Evolutionary conservation across 2,888 invertebrate species (phyloP).

Genomic region (Ischnus inquisitorius): DNA sequence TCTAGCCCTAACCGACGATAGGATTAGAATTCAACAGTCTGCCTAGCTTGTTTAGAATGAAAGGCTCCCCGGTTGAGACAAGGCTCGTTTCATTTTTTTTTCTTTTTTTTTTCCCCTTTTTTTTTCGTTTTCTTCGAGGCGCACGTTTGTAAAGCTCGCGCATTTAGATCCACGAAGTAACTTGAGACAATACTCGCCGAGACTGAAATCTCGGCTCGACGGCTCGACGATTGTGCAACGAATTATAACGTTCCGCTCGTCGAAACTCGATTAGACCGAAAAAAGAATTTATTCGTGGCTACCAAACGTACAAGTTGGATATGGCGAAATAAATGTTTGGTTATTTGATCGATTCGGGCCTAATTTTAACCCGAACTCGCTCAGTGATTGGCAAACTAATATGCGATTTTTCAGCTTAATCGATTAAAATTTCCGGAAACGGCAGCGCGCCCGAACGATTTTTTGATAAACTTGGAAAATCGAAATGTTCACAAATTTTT

Average conservation of each 20-base stretch:
- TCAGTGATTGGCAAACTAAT: no score
- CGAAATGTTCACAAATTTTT: no score
- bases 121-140: conserved; percentile 43
- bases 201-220: conserved; percentile 35
- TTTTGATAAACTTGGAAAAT: no score
- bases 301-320: no score
- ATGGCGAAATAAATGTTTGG: no score
- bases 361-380: no score
- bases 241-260: background rate
- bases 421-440: no score
- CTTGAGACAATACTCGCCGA: conserved; percentile 55
- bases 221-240: background rate
- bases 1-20: conserved; percentile 50
- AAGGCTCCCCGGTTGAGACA: conserved; percentile 58
- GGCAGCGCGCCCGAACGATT: no score
- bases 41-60: conserved; percentile 61
- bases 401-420: no score
- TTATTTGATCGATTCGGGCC: no score
- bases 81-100: conserved; percentile 42
- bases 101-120: conserved; percentile 20
- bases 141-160: conserved; percentile 48
- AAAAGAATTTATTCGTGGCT: no score
- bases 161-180: conserved; percentile 47
- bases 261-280: background rate
- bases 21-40: conserved; percentile 50